Base-by-base conservation (phyloP, 1,140 invertebrate species). In the Drosophila willistoni region DNA sequence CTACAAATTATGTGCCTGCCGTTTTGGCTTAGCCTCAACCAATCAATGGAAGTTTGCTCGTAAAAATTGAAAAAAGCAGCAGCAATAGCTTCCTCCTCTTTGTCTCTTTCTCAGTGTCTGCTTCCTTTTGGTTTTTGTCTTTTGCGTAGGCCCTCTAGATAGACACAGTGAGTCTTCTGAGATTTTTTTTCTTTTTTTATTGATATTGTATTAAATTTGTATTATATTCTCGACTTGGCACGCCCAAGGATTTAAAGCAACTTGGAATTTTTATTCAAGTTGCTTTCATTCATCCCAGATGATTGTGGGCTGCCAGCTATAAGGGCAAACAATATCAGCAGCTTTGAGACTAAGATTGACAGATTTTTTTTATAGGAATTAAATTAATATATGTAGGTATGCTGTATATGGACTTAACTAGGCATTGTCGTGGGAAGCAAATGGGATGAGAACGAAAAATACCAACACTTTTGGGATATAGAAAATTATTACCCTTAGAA, bases 371-470 rank as follows among this genome's bases (percentile, higher is more conserved):
- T 44, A 7, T 44, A 7, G 19, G 7, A 47, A 19, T 19, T 39
- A 61, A 56, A 6, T 5, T 36, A n/a, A 0, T 12, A 60, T 13
- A 39, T 71, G 65, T 75, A 44, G 65, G 71, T 67, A 65, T 55
- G 63, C 47, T 56, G 14, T 4, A 29, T 29, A 29, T 29, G 29
- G 36, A 41, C 73, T 73, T 39, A 39, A 47, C 14, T 47, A 17
- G 44, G 10, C 1, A 51, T 51, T 22, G 7, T 51, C 44, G 44
- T 51, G 44, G 44, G 44, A 22, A 51, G 44, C 17, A 9, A 51
- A 51, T 51, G 44, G 19, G 10, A 22, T 47, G 14, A 39, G 10
- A 39, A 3, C 36, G n/a, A 39, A 39, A 39, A 13, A 12, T 39
- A 2, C 36, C 36, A 13, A 13, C 36, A 39, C 10, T 12, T 39